A percentile compares a stretch with the other conserved stretches of the same genome.
Evolutionary conservation across 2,888 invertebrate genomes (phyloP).

Genomic region (Leptopilina myrica): DNA sequence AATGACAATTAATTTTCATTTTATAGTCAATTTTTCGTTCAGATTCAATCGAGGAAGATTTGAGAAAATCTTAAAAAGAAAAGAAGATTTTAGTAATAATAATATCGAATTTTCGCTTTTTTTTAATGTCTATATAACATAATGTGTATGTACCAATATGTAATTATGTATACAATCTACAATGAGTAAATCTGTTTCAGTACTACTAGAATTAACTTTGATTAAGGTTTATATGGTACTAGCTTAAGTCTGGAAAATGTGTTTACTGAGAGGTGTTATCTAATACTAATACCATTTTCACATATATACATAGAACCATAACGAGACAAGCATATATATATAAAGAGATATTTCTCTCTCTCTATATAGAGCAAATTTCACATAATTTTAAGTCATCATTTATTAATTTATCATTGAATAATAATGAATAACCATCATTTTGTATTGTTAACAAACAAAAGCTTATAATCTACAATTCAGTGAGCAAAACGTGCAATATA

Average conservation of each 20-base stretch:
- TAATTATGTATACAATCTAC: neutral
- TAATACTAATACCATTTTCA: conserved; percentile 8
- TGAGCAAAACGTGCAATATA: conserved; percentile 1
- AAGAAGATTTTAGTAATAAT: too few relatives aligned
- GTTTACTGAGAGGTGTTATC: conserved; percentile 15
- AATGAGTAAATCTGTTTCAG: conserved; percentile 15
- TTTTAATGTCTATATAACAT: neutral
- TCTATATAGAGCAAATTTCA: conserved; percentile 6
- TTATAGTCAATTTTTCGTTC: neutral
- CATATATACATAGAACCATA: neutral
- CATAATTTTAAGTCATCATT: conserved; percentile 15
- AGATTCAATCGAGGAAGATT: too few relatives aligned
- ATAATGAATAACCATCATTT: conserved; percentile 15
- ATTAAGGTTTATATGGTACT: conserved; percentile 16
- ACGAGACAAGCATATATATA: neutral
- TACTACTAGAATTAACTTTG: conserved; percentile 17
- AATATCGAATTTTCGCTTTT: neutral
- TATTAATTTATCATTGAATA: neutral
- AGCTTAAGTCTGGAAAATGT: neutral
- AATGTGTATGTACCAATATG: neutral
- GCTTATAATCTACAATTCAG: conserved; percentile 22
- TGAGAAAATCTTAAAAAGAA: too few relatives aligned
- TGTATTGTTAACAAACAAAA: conserved; percentile 24
- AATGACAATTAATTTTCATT: neutral
- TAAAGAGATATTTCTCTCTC: neutral